Percentiles rank a stretch among this genome's conserved stretches.
Conservation (phyloP, 2,888 invertebrate species). For the Abrostola triplasia region DNA sequence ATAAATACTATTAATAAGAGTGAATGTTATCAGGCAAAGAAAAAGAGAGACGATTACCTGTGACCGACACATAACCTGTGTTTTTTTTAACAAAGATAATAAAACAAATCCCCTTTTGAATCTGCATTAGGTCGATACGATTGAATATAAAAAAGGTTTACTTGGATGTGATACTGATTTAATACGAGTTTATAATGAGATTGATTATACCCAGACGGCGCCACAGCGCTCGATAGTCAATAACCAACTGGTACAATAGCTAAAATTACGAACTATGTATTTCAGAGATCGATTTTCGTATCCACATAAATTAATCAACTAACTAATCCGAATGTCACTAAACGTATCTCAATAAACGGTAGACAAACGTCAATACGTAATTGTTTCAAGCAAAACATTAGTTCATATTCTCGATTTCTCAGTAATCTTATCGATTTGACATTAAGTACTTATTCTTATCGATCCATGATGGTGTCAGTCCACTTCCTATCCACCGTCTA, state of each 20-base stretch:
- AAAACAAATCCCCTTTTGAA: constrained; percentile 17
- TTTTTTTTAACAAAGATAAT: too few species aligned
- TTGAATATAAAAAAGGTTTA: too few species aligned
- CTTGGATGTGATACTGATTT: too few species aligned
- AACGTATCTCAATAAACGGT: constrained; percentile 41
- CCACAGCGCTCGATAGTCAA: not conserved
- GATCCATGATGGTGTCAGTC: constrained; percentile 45
- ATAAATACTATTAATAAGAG: too few species aligned
- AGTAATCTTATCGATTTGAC: constrained; percentile 48
- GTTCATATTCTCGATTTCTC: constrained; percentile 40
- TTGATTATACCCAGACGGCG: too few species aligned
- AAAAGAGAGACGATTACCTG: too few species aligned
- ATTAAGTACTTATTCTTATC: constrained; percentile 49
- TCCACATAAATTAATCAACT: constrained; percentile 43
- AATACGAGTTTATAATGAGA: too few species aligned
- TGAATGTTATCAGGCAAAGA: too few species aligned
- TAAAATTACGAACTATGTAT: constrained; percentile 16
- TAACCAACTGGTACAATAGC: constrained; percentile 27
- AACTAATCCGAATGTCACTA: constrained; percentile 35
- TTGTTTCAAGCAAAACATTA: constrained; percentile 27
- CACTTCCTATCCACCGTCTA: constrained; percentile 56
- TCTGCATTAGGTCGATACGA: too few species aligned
- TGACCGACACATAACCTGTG: too few species aligned
- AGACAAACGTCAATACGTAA: constrained; percentile 33
- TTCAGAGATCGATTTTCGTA: constrained; percentile 27